Conservation (phyloP, 2,888 invertebrate species). For the Achlya flavicornis region DNA sequence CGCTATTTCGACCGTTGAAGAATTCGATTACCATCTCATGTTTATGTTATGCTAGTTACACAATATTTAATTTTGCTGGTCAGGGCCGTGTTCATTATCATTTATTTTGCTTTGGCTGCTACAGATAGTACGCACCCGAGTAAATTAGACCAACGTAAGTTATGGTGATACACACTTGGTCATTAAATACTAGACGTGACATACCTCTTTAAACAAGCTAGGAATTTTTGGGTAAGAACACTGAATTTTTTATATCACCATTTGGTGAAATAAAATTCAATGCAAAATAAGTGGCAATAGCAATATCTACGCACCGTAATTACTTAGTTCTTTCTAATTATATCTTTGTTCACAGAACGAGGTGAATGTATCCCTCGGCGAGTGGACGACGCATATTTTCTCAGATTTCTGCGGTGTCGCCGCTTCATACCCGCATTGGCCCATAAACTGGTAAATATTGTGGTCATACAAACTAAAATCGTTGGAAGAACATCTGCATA, state of each 20-base stretch:
- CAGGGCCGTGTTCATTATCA: not conserved
- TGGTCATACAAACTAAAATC: not conserved
- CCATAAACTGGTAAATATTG: constrained; percentile 64
- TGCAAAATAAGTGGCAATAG: no score
- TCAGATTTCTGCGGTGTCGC: constrained; percentile 72
- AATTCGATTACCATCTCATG: not conserved
- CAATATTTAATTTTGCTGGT: not conserved
- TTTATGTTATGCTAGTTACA: constrained; percentile 16
- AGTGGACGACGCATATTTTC: constrained; percentile 70
- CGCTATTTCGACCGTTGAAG: constrained; percentile 8
- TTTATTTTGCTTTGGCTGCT: not conserved
- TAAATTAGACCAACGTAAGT: no score
- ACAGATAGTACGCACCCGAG: no score
- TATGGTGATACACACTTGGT: no score
- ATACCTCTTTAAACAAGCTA: no score
- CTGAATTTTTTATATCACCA: no score
- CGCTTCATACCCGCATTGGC: constrained; percentile 72
- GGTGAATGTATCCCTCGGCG: constrained; percentile 69
- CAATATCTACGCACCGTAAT: no score
- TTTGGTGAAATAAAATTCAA: no score
- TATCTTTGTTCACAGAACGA: constrained; percentile 52
- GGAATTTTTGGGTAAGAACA: no score
- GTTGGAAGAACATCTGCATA: no score
- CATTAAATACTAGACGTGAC: no score
- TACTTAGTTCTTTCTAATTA: no score